These are phyloP conservation scores for Anodontia alba DNA, from an alignment of 2,888 invertebrate genomes.

Conservation along the genomic window DNA sequence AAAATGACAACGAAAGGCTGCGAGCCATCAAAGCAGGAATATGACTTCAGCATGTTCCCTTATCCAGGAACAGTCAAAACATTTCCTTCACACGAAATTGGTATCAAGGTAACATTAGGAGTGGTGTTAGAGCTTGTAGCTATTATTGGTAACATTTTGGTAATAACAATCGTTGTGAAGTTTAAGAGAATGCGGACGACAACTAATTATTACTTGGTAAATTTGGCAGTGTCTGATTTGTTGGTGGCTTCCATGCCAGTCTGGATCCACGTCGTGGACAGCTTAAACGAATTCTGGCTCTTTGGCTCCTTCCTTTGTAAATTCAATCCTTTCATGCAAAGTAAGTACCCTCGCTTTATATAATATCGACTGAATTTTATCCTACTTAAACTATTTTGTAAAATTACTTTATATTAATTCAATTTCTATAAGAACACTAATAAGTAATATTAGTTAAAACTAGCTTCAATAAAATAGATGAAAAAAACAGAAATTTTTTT, in stretches of 20 bases:
- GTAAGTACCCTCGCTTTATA: constrained; percentile 86
- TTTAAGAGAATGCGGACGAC: constrained; percentile 79
- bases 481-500: too few species aligned
- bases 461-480: too few species aligned
- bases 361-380: too few species aligned
- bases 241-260: constrained; percentile 87
- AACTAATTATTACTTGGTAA: constrained; percentile 82
- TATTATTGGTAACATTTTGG: constrained; percentile 73
- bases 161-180: constrained; percentile 72
- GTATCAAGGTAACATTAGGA: constrained; percentile 66
- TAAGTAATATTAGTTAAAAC: too few species aligned
- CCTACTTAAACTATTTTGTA: background rate
- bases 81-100: constrained; percentile 69
- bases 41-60: constrained; percentile 60
- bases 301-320: constrained; percentile 91
- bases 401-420: too few species aligned
- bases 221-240: constrained; percentile 80
- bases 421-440: too few species aligned
- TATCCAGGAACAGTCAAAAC: constrained; percentile 61
- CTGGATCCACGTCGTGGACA: constrained; percentile 90
- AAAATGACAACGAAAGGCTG: constrained; percentile 87
- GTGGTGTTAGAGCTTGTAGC: constrained; percentile 68
- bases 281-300: constrained; percentile 92
- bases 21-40: constrained; percentile 26
- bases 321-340: constrained; percentile 91